Conservation (phyloP, 2,113 vertebrate species). For the Vireo altiloquus region DNA sequence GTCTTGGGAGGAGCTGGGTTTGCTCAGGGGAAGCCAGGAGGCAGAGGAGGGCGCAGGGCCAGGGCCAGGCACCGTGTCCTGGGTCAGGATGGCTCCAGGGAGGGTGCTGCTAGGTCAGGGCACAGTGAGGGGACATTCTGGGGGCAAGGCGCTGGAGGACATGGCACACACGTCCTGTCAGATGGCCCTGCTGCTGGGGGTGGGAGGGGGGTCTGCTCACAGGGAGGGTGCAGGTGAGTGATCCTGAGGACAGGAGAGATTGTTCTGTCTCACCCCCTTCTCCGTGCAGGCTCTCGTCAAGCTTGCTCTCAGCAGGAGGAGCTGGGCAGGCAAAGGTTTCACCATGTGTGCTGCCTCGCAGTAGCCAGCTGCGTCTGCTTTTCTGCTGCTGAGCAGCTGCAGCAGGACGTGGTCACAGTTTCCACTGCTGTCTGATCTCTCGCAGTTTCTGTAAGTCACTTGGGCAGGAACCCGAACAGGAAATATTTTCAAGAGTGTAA, state of each 20-base stretch:
- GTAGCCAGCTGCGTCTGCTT: not conserved
- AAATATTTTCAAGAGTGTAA: constrained; percentile 21
- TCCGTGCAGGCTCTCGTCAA: accelerated
- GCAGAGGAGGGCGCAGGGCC: accelerated
- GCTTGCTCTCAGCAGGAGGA: not conserved
- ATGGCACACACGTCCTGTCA: accelerated
- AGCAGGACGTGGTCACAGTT: not conserved
- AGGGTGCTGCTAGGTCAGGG: not conserved
- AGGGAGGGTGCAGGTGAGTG: accelerated
- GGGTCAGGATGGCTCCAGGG: not conserved
- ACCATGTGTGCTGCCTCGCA: not conserved
- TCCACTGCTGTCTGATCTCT: not conserved
- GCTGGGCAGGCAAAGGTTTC: accelerated
- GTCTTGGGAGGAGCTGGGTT: not conserved
- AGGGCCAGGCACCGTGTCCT: accelerated
- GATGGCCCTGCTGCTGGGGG: not conserved
- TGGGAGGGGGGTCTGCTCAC: accelerated
- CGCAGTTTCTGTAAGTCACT: not conserved
- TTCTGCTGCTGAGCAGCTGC: not conserved
- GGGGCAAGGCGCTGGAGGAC: accelerated
- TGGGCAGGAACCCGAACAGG: not conserved
- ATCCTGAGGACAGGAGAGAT: not conserved
- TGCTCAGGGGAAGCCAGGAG: not conserved
- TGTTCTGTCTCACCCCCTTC: not conserved
- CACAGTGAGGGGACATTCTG: accelerated